Evolutionary conservation across 2,113 vertebrate species (phyloP), one percentile per base, ranked within the genome.

Genomic region (Neotoma lepida): DNA sequence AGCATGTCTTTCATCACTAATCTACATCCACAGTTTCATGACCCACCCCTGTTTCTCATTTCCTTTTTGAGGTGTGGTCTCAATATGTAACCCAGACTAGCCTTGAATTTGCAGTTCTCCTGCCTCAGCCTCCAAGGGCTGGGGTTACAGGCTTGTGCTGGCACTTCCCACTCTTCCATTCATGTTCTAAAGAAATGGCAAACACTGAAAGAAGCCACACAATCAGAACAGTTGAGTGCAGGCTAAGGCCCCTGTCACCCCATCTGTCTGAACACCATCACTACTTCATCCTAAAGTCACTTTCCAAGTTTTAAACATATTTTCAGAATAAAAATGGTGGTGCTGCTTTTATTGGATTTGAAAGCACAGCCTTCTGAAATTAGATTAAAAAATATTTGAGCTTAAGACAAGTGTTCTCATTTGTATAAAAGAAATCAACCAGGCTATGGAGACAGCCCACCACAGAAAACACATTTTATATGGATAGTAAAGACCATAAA

Each of bases 301-400:
- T 64, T 89, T 39, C 24, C 39, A 88, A 71, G n/a, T 33, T 10
- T 49, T 33, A 64, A 63, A 61, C 1, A 13, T 26, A 14, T 44
- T 84, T 86, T 56, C 41, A 85, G 66, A 85, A 85, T 66, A 28
- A 91, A 95, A 91, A 66, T 24, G 9, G 26, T 1, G 7, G 10
- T 77, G 10, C 15, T 61, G 89, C 6, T 78, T 28, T 82, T 64
- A 84, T 2, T 73, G 28, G 49, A 64, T 86, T 85, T 95, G 30
- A 61, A 94, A 93, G 94, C 9, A 91, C 15, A 33, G 22, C 71
- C 89, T 41, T 61, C 26, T 88, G 35, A 74, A 84, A 70, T n/a
- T 74, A 90, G 33, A 49, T 17, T 17, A 51, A 58, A 93, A 93
- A 95, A 68, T 66, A 63, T n/a, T 63, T 89, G 46, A 87, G 56